Base-by-base conservation (phyloP, 2,888 invertebrate species). In the Torymus tubicola region DNA sequence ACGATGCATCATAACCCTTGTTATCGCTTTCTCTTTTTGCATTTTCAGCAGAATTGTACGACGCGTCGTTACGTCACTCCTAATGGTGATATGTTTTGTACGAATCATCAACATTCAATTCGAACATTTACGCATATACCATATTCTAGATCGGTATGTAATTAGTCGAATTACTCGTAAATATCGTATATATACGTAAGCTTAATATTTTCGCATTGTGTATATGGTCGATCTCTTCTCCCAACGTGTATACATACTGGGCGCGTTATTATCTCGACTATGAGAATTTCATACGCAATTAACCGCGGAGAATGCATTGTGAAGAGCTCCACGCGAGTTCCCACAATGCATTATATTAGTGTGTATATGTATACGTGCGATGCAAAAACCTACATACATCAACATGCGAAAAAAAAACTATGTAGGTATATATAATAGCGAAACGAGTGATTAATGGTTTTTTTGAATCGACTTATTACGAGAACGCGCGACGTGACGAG, bases 241-340 rank as follows among this genome's bases (percentile, higher is more conserved):
- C 50, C 52, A 14, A n/a, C 21, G 18, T 12, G 8, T 12, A 58
- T 14, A 50, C 71, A 13, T 2, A 2, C 1, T 21, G 31, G n/a
- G 18, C 71, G 50, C 31, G 57, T 53, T 65, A 73, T 73, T 73
- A 73, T 57, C 64, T 18, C 55, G 3, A 2, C 4, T 57, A 21
- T 75, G 68, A 67, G 65, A 63, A 73, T 73, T 63, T 79, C 72
- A 69, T 68, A 68, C 63, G 68, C 50, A 79, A 79, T 79, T 73
- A 73, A 79, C 63, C 57, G 11, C 63, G 55, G 53, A 61, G 78
- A 78, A 78, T 72, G 55, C 67, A 78, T 69, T 71, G 64, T 70
- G 12, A 4, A 12, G 61, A 24, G 75, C 61, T 55, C 50, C 52
- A 21, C 63, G n/a, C 31, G 42, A 13, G 55, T 78, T 68, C 78